Base-by-base conservation (phyloP, 2,888 invertebrate species). In the Myopa tessellatipennis region DNA sequence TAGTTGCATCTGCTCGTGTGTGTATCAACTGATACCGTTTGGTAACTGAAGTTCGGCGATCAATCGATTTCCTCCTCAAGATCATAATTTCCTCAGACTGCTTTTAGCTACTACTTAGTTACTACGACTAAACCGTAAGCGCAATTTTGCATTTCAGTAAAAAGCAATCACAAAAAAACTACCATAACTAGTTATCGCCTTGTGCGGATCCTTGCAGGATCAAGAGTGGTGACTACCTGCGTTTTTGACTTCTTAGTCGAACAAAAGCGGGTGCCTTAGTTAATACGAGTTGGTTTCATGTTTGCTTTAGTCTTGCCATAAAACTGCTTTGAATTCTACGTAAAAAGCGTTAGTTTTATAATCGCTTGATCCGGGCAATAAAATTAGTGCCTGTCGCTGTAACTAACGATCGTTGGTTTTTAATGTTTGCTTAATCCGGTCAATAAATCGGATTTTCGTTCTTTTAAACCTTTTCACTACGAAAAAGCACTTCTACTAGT, bases 401-500 rank as follows among this genome's bases (percentile, higher is more conserved):
- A 55, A 16, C 52, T 52, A 70, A 55, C 34, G 36, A 36, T 36
- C 52, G 70, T 70, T 36, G 70, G 70, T 70, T 70, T 70, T 70
- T 70, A 55, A 55, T 70, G 16, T 55, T 52, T 55, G 70, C 55
- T 70, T 70, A 70, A 70, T 70, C 70, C 70, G 70, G 70, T 52
- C 16, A 12, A 70, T 70, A 70, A 70, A 70, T 52, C 12, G 16
- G 70, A 52, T 55, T 34, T 18, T 16, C 14, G 16, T 55, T 16
- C 5, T 4, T 12, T 55, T 55, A 55, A 6, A 55, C 55, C n/a
- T 55, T n/a, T 55, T 40, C 52, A 14, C 36, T 14, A 70, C 12
- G 50, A 45, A 45, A 45, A 45, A 45, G 10, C 45, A 10, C 45
- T 10, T 45, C 45, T 8, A 10, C 45, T 45, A 45, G 10, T 45